phyloP scores from a whole-genome alignment of 2,797 vertebrate species.

The Siniperca undulata region DNA sequence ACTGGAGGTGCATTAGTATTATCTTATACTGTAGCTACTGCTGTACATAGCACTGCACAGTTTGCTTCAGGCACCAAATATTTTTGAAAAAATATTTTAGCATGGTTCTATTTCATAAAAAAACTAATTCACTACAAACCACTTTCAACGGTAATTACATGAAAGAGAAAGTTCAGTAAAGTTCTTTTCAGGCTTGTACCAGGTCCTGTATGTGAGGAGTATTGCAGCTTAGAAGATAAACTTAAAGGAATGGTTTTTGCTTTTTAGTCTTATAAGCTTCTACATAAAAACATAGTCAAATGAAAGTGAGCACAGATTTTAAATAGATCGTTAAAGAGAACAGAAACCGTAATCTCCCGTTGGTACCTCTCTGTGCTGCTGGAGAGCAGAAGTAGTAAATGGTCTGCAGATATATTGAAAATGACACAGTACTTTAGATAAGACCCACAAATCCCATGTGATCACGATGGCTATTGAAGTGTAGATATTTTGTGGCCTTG shows the following conservation, averaged over 20 bases:
- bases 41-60: background rate
- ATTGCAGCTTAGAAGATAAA: constrained; percentile 1
- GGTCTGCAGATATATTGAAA: constrained; percentile 65
- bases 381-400: constrained; percentile 60
- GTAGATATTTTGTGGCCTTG: constrained; percentile 43
- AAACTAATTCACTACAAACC: background rate
- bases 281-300: constrained; percentile 32
- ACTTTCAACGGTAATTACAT: background rate
- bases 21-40: background rate
- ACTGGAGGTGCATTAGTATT: background rate
- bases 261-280: background rate
- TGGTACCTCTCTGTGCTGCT: constrained; percentile 50
- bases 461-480: constrained; percentile 51
- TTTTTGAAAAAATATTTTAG: background rate
- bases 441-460: constrained; percentile 59
- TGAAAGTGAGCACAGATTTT: constrained; percentile 51
- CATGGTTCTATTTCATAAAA: background rate
- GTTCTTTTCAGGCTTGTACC: background rate
- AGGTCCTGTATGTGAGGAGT: background rate
- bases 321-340: constrained; percentile 56
- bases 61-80: background rate
- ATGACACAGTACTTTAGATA: constrained; percentile 70
- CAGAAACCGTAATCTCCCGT: constrained; percentile 46
- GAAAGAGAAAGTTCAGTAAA: background rate
- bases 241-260: background rate